Evolutionary conservation across 2,888 invertebrate species (phyloP), one percentile per base, ranked within the genome.

Genomic region (Parnassius smintheus): DNA sequence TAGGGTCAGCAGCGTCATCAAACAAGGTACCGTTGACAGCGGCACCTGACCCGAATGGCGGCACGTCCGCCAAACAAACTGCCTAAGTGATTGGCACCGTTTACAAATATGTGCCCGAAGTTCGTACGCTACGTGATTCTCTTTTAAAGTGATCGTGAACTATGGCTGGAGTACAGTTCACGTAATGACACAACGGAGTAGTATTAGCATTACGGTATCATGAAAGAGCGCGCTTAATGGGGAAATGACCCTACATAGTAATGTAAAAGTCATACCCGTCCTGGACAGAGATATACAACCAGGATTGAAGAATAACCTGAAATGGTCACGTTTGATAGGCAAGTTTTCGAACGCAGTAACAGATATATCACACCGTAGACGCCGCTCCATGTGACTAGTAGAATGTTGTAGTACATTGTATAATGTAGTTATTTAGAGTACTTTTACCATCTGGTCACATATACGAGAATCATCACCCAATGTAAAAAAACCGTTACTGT

Each of bases 41-140:
- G 62, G 68, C 85, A 83, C 83, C 82, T 86, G 88, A 88, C 91
- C 87, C 85, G 79, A 79, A 85, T 86, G 84, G 78, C 78, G 75
- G 80, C 81, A 82, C 84, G 82, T 82, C 82, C 75, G 74, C 77
- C 83, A 82, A 85, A 84, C 85, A 82, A 79, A 79, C 83, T 79
- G 85, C 82, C 78, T 86, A 87, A 88, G 87, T 86, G 86, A 86
- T 87, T 75, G 83, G 86, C 83, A 83, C 87, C 86, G 87, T 85
- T 85, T 77, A 83, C 87, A 86, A 84, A 88, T 83, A 85, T 78
- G 67, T 65, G 75, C 70, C 68, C 70, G 68, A 63, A 67, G 68
- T 65, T 73, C 65, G 64, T 53, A 61, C 59, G 56, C 52, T 66
- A 74, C 77, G 79, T 80, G 78, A 78, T 78, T 72, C 68, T 70